Evolutionary conservation across 2,797 vertebrate species (phyloP), one percentile per base, ranked within the genome.

Genomic region (Anguilla megastoma): DNA sequence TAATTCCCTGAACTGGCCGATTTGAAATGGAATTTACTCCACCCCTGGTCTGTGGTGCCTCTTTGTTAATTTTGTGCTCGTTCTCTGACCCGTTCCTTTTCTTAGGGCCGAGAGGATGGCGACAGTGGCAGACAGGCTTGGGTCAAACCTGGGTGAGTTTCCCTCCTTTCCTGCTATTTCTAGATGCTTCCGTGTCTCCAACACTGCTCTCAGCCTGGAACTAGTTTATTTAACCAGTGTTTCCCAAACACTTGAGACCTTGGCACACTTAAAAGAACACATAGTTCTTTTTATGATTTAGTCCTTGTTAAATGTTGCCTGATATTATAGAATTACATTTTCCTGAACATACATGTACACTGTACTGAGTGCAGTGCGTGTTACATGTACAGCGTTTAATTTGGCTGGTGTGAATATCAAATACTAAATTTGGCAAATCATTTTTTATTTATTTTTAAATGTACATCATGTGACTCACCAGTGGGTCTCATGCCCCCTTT

Each of bases 141-240:
- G 98, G 94, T 97, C 91, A 98, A 98, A 94, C 95, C 96, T 91
- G 97, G 97, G 98, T 99, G 95, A 97, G 98, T 96, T 36, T 36
- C 12, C 30, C 8, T 9, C 30, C 27, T 12, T 12, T 9, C 5
- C 21, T 50, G 16, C 24, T 0, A 10, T 48, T 82, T 48, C 79
- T n/a, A n/a, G 6, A 3, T 48, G 79, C 79, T 48, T 50, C 21
- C 45, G 3, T 50, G 21, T 24, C 79, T 10, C 74, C 18, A 0
- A 9, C 74, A 36, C 79, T 48, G 18, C 41, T 21, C 0, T 50
- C 45, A 24, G 18, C 45, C 79, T 0, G 18, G 74, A 24, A 9
- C 41, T 10, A 45, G 79, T 21, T 82, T 82, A 82, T 48, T 48
- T 50, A 82, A 24, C 18, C 9, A 7, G 7, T 69, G 63, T 27